These are phyloP conservation scores for Cephus nigrinus DNA, from an alignment of 2,888 invertebrate genomes.

Conservation along the genomic window DNA sequence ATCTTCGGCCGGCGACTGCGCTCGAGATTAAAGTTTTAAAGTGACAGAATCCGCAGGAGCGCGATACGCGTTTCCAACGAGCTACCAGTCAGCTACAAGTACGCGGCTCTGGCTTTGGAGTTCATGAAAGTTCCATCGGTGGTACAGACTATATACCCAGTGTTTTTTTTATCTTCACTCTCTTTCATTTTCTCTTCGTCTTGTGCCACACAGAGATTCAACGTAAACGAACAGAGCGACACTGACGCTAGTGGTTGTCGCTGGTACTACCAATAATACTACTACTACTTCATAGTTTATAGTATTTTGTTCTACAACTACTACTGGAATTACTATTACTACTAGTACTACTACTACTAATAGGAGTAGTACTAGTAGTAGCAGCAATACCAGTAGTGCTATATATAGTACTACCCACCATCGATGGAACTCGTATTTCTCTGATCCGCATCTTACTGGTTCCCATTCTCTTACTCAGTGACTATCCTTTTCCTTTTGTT, in stretches of 20 bases:
- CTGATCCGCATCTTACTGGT: not conserved
- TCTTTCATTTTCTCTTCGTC: constrained; percentile 2
- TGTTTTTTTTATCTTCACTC: constrained; percentile 1
- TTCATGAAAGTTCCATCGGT: constrained; percentile 45
- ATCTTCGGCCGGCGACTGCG: constrained; percentile 51
- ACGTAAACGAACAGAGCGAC: not conserved
- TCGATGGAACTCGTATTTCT: not conserved
- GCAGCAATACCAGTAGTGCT: not conserved
- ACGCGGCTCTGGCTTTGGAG: constrained; percentile 17
- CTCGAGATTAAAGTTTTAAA: constrained; percentile 54
- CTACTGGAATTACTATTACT: too few relatives aligned
- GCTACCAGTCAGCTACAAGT: not conserved
- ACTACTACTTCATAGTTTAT: too few relatives aligned
- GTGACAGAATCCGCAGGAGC: constrained; percentile 35
- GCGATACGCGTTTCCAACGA: constrained; percentile 12
- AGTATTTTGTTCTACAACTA: too few relatives aligned
- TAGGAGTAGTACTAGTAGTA: not conserved
- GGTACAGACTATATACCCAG: not conserved
- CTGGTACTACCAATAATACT: not conserved
- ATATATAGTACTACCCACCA: not conserved
- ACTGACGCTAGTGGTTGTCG: not conserved
- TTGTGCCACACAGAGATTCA: not conserved
- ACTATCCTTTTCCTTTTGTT: not conserved
- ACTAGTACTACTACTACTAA: too few relatives aligned
- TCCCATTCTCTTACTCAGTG: not conserved